A percentile compares a stretch with the other conserved stretches of the same genome.
Evolutionary conservation across 2,113 vertebrate genomes (phyloP).

Genomic region (Tylochromis polylepis): DNA sequence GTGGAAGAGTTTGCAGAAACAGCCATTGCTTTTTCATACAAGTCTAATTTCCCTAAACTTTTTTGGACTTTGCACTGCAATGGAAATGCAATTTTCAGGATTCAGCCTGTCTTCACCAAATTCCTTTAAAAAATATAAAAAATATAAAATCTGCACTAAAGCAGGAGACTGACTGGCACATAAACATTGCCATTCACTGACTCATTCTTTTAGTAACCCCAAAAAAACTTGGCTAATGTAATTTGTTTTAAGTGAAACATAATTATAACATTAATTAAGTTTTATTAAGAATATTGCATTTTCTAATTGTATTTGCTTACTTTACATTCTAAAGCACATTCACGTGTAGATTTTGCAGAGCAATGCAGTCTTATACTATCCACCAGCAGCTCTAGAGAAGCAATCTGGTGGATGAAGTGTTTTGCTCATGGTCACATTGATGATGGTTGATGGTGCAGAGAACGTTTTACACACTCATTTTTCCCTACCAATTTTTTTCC

Average conservation of each 20-base stretch:
- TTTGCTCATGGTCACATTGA: constrained; percentile 12
- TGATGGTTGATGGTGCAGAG: not conserved
- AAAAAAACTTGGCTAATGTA: not conserved
- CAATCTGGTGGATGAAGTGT: not conserved
- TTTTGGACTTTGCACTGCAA: not conserved
- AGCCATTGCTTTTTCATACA: not conserved
- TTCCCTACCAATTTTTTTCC: not conserved
- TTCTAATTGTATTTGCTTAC: not conserved
- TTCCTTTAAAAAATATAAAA: not conserved
- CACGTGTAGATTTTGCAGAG: not conserved
- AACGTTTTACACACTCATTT: not conserved
- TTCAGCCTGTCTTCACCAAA: not conserved
- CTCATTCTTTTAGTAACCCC: not conserved
- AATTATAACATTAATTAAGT: not conserved
- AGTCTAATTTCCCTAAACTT: not conserved
- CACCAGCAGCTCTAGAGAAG: not conserved
- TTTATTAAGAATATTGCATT: not conserved
- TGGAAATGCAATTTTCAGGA: not conserved
- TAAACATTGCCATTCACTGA: not conserved
- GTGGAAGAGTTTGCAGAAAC: not conserved
- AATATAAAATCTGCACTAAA: not conserved
- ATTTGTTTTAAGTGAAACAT: not conserved
- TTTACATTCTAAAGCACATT: not conserved
- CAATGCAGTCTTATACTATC: not conserved
- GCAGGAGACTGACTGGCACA: not conserved